A percentile compares a stretch with the other conserved stretches of the same genome.
phyloP scores from a whole-genome alignment of 2,797 vertebrate species.

The Hippoglossus hippoglossus region DNA sequence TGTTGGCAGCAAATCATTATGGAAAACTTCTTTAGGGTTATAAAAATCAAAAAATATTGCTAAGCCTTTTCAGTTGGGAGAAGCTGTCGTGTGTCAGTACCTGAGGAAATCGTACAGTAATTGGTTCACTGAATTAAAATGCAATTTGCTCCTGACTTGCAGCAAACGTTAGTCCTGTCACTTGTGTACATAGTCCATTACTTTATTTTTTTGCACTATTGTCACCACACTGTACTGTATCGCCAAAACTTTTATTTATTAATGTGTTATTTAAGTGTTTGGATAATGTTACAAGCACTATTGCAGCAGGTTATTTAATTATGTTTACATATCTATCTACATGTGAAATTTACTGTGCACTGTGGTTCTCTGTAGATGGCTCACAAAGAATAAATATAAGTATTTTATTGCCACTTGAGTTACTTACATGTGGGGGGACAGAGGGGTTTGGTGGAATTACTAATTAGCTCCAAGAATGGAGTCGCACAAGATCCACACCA shows the following conservation, averaged over 20 bases:
- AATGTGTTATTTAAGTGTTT: conserved; percentile 54
- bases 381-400: conserved; percentile 62
- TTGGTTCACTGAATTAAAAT: conserved; percentile 9
- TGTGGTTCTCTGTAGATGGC: conserved; percentile 61
- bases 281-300: conserved; percentile 40
- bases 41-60: conserved; percentile 12
- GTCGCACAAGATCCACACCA: no score
- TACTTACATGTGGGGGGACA: not conserved
- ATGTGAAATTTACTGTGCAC: conserved; percentile 57
- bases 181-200: conserved; percentile 38
- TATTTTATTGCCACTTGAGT: conserved; percentile 59
- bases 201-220: conserved; percentile 58
- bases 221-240: conserved; percentile 57
- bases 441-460: no score
- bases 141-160: not conserved
- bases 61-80: conserved; percentile 44
- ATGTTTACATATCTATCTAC: conserved; percentile 70
- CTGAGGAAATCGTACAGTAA: conserved; percentile 11
- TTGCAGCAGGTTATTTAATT: conserved; percentile 36
- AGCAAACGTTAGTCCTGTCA: conserved; percentile 16
- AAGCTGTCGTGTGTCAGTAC: conserved; percentile 52
- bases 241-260: conserved; percentile 66
- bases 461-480: no score
- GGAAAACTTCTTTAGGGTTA: conserved; percentile 16
- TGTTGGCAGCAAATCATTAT: conserved; percentile 45